phyloP scores from a whole-genome alignment of 2,113 vertebrate genomes.

The Euleptes europaea region DNA sequence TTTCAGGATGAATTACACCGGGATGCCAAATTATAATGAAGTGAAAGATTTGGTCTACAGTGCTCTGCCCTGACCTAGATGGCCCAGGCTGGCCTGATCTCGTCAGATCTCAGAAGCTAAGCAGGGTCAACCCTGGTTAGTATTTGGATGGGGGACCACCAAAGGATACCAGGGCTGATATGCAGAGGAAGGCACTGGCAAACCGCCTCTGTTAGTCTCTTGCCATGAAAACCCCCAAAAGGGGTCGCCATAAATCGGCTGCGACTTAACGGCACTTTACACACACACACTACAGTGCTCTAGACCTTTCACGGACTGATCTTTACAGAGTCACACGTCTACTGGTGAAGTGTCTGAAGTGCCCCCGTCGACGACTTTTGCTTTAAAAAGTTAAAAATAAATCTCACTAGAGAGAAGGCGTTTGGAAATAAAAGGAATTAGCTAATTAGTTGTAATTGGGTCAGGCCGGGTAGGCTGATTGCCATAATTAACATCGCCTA shows the following conservation, averaged over 20 bases:
- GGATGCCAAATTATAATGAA: not conserved
- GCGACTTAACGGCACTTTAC: too few species aligned
- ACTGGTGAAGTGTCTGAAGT: not conserved
- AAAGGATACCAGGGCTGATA: too few species aligned
- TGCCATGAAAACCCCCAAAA: too few species aligned
- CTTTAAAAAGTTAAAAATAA: constrained; percentile 27
- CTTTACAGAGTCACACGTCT: not conserved
- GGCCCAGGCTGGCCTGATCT: too few species aligned
- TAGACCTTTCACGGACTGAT: not conserved
- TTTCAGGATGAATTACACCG: not conserved
- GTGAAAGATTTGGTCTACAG: not conserved
- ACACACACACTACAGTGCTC: too few species aligned
- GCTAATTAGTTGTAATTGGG: constrained; percentile 73
- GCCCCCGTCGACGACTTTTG: not conserved
- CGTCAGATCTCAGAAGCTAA: too few species aligned
- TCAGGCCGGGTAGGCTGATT: constrained; percentile 64
- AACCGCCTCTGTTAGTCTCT: too few species aligned
- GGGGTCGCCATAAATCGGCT: too few species aligned
- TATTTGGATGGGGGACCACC: too few species aligned
- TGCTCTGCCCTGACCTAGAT: too few species aligned
- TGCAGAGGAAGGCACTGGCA: too few species aligned
- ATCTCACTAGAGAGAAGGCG: constrained; percentile 38
- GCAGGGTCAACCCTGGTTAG: too few species aligned
- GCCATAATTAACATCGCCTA: constrained; percentile 69
- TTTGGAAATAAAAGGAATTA: constrained; percentile 63